phyloP scores from a whole-genome alignment of 2,797 vertebrate species.

The Spinus olivaceus region DNA sequence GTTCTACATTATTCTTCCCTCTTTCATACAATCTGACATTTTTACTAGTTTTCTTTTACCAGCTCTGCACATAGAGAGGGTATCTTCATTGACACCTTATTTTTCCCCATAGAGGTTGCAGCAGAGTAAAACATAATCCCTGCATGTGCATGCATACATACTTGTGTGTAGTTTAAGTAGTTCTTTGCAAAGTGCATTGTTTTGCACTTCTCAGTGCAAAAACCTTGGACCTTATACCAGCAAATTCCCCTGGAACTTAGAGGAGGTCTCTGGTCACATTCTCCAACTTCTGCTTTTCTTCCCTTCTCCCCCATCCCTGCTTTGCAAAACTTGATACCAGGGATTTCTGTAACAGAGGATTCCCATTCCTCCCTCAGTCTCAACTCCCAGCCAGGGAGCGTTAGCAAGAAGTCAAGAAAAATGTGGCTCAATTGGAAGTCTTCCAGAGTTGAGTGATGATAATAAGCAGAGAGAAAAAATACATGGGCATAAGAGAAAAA shows the following conservation, averaged over 20 bases:
- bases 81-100: background rate
- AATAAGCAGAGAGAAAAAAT: background rate
- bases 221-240: background rate
- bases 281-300: background rate
- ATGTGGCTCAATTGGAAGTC: background rate
- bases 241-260: background rate
- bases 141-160: background rate
- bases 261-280: background rate
- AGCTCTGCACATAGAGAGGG: background rate
- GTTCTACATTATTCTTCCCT: background rate
- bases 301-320: background rate
- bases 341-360: background rate
- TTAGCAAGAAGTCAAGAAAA: background rate
- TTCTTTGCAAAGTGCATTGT: background rate
- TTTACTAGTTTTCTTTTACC: background rate
- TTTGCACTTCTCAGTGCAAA: background rate
- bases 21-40: background rate
- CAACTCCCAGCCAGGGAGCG: background rate
- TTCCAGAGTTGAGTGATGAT: background rate
- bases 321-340: background rate
- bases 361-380: background rate
- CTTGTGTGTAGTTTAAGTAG: background rate
- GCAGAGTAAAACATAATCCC: background rate
- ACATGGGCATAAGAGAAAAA: background rate
- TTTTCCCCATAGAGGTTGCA: background rate